A percentile compares a stretch with the other conserved stretches of the same genome.
Conservation (phyloP, 2,797 vertebrate genomes). For the Pangasius krempfi region DNA sequence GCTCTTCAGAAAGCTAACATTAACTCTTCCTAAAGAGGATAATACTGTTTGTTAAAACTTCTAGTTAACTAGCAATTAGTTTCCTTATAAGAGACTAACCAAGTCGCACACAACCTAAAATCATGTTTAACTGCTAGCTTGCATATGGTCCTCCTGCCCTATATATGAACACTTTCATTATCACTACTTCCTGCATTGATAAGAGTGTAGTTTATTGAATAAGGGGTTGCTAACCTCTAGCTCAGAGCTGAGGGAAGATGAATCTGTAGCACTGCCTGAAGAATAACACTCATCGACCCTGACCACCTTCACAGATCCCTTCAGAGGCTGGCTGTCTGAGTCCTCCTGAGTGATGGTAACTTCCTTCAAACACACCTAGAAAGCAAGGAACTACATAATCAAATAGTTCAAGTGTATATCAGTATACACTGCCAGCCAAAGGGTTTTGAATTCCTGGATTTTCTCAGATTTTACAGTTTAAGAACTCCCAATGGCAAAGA, state of each 20-base stretch:
- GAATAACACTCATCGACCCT: conserved; percentile 68
- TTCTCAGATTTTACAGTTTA: background rate
- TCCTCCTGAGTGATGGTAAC: conserved; percentile 67
- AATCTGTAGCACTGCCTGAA: conserved; percentile 73
- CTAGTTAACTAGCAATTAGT: background rate
- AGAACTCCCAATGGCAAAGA: background rate
- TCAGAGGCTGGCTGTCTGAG: conserved; percentile 38
- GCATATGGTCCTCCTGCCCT: background rate
- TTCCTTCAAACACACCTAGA: conserved; percentile 68
- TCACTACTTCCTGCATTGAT: background rate
- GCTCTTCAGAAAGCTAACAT: background rate
- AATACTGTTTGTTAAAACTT: background rate
- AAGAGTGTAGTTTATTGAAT: background rate
- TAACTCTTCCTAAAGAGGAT: background rate
- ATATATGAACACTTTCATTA: background rate
- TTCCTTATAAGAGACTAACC: background rate
- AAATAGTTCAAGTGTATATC: background rate
- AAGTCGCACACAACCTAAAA: background rate
- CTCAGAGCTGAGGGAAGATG: conserved; percentile 77
- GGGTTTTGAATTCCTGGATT: background rate
- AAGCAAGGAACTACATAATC: background rate
- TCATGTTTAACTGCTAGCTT: background rate
- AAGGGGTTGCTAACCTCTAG: conserved; percentile 76
- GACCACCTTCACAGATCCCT: conserved; percentile 63
- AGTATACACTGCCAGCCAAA: background rate